Evolutionary conservation across 2,113 vertebrate species (phyloP).

Genomic region (Hemichromis elongatus): DNA sequence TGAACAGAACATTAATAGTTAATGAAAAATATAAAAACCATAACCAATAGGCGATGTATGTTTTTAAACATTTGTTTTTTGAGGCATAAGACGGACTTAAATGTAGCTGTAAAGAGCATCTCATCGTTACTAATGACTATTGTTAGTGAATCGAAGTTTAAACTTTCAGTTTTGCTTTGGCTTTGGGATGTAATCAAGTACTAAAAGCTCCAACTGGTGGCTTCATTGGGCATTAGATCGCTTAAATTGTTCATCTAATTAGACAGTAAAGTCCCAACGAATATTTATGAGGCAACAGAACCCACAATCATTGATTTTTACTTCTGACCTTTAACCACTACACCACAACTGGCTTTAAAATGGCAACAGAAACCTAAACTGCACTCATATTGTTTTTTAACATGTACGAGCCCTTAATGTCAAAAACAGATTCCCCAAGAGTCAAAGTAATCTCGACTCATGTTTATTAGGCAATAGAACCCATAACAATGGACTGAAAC

Average conservation of each 20-base stretch:
- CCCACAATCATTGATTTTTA: not conserved
- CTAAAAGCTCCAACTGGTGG: not conserved
- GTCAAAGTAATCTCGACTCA: not conserved
- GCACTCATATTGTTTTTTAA: not conserved
- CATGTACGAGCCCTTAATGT: not conserved
- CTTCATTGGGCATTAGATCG: not conserved
- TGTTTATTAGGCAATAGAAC: not conserved
- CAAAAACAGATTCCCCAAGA: not conserved
- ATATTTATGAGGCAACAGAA: not conserved
- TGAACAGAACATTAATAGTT: not conserved
- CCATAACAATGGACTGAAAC: not conserved
- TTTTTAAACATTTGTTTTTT: fast-evolving
- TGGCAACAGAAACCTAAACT: not conserved
- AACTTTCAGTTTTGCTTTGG: not conserved
- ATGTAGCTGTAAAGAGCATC: not conserved
- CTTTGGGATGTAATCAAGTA: not conserved
- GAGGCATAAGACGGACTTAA: not conserved
- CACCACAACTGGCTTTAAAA: not conserved
- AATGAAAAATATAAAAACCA: not conserved
- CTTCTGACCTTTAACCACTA: not conserved
- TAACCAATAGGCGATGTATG: not conserved
- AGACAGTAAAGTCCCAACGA: not conserved
- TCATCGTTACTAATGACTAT: not conserved
- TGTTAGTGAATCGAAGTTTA: not conserved
- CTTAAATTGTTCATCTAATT: not conserved